Percentiles rank a stretch among this genome's conserved stretches.
These are phyloP conservation scores for Aplocera efformata DNA, from an alignment of 2,888 invertebrate genomes.

Conservation along the genomic window DNA sequence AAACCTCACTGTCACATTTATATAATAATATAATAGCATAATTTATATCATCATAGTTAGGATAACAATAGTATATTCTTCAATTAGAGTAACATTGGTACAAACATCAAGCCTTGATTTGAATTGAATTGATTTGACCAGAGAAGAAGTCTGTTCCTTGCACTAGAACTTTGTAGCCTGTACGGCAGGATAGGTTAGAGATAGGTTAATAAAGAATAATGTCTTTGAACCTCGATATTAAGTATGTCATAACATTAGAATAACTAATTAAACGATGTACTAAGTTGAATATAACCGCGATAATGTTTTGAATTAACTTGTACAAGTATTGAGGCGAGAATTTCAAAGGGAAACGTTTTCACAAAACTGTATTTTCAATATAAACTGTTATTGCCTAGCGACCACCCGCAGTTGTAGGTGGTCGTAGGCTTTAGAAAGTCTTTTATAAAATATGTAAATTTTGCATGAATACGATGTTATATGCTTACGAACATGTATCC, in stretches of 20 bases:
- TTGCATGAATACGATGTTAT: constrained; percentile 20
- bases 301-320: constrained; percentile 18
- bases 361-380: constrained; percentile 22
- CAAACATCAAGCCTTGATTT: too few species aligned
- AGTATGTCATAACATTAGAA: constrained; percentile 15
- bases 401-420: constrained; percentile 24
- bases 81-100: too few species aligned
- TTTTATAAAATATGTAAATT: constrained; percentile 27
- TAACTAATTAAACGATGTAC: constrained; percentile 16
- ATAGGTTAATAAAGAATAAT: too few species aligned
- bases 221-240: constrained; percentile 5
- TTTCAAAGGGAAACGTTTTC: constrained; percentile 16
- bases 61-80: too few species aligned
- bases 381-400: constrained; percentile 17
- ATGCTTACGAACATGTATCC: constrained; percentile 9
- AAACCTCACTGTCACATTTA: too few species aligned
- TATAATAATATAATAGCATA: too few species aligned
- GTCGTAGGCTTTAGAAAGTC: constrained; percentile 23
- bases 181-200: too few species aligned
- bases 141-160: too few species aligned
- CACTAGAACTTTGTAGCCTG: too few species aligned
- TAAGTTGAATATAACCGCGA: constrained; percentile 15
- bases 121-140: neutral
- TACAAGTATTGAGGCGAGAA: constrained; percentile 9
- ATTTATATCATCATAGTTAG: too few species aligned